Evolutionary conservation across 2,888 invertebrate genomes (phyloP), one percentile per base, ranked within the genome.

Genomic region (Falcaria lacertinaria): DNA sequence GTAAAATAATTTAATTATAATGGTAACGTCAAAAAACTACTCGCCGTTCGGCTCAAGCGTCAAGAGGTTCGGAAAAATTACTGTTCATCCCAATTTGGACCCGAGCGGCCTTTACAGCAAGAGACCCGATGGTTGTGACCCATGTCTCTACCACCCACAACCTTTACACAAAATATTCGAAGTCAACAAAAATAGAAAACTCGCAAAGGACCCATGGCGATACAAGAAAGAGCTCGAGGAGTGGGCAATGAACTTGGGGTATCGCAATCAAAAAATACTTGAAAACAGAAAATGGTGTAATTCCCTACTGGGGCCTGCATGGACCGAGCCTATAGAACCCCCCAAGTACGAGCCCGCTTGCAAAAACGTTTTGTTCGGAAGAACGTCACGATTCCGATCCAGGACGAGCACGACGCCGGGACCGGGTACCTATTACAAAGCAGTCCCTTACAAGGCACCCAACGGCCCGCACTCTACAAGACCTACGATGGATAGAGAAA

Each of bases 201-300:
- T 42, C 6, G 56, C 62, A 28, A 79, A 81, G 54, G 81, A 82
- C 34, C 79, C 82, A 1, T 88, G 87, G 87, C 68, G 59, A 45
- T 79, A 77, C 47, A 83, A 86, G 57, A 71, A 48, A 7, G 83
- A 84, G 45, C 55, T 86, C 11, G 87, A 87, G 52, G 82, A 80
- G 17, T 88, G 87, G 87, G 67, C 80, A 1, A 58, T 57, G 48
- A 82, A 88, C 52, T 70, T 88, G 28, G 87, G 87, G 4, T 88
- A 84, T 44, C 74, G 86, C 52, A 87, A 88, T 47, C 78, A 78
- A 57, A 64, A 64, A 45, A 45, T 85, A 15, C 66, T 88, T 5
- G 64, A 66, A 11, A 43, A 57, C 32, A 64, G 76, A 25, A 58
- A 34, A 41, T 83, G 82, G 80, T 58, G 53, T 16, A 49, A 43